Evolutionary conservation across 2,113 vertebrate genomes (phyloP).

Genomic region (Megaleporinus macrocephalus): DNA sequence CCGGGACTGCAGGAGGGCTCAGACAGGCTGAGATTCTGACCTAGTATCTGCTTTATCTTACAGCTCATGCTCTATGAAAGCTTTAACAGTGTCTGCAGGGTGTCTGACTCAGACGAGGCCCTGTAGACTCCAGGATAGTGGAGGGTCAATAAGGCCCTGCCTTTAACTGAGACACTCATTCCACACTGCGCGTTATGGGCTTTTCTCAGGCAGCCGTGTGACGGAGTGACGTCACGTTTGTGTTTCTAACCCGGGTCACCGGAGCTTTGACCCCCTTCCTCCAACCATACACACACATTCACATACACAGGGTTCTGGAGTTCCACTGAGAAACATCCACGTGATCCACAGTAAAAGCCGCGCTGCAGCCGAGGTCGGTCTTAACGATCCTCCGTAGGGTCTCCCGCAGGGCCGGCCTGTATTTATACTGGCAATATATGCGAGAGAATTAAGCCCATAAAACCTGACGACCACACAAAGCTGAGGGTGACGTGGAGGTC

Average conservation of each 20-base stretch:
- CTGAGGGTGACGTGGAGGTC: slow-evolving; percentile 85
- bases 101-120: slow-evolving; percentile 22
- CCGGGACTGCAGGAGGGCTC: too few relatives aligned
- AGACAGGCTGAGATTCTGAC: too few relatives aligned
- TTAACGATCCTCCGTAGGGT: slow-evolving; percentile 89
- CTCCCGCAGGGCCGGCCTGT: slow-evolving; percentile 85
- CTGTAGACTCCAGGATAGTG: not conserved
- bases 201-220: slow-evolving; percentile 30
- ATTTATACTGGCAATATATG: slow-evolving; percentile 99
- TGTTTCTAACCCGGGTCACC: slow-evolving; percentile 49
- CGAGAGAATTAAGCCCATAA: slow-evolving; percentile 96
- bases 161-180: slow-evolving; percentile 23
- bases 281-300: slow-evolving; percentile 22
- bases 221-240: slow-evolving; percentile 34
- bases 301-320: slow-evolving; percentile 52
- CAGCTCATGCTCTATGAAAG: slow-evolving; percentile 45
- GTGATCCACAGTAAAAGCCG: slow-evolving; percentile 91
- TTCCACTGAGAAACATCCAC: slow-evolving; percentile 88
- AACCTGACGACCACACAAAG: slow-evolving; percentile 94
- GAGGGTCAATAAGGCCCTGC: slow-evolving; percentile 31
- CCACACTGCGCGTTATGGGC: slow-evolving; percentile 24
- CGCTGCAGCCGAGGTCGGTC: slow-evolving; percentile 84
- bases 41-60: not conserved
- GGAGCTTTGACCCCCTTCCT: slow-evolving; percentile 36
- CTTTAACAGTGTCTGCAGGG: slow-evolving; percentile 49